These are phyloP conservation scores for Hozukius guyotensis DNA, from an alignment of 2,797 vertebrate species.

Conservation along the genomic window DNA sequence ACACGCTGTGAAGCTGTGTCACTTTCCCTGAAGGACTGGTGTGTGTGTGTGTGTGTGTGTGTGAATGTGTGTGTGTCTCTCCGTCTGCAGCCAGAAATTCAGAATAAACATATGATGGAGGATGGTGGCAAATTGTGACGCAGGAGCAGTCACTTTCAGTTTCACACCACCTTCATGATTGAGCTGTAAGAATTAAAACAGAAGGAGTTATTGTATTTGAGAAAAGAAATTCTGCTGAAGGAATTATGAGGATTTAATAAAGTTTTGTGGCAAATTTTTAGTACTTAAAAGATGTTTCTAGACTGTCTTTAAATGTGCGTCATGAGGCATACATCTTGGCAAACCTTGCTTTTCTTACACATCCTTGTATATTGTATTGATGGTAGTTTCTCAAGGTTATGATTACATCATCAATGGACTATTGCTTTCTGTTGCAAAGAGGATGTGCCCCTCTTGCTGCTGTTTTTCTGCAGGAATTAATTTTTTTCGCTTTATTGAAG, in stretches of 20 bases:
- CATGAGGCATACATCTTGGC: too few species aligned
- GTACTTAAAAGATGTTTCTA: not conserved
- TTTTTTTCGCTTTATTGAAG: not conserved
- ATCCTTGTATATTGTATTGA: not conserved
- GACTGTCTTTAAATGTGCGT: not conserved
- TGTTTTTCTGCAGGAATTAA: not conserved
- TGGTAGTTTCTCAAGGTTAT: not conserved
- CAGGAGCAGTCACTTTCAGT: not conserved
- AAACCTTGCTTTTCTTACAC: not conserved
- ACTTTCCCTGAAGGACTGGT: conserved; percentile 19
- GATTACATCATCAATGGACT: not conserved
- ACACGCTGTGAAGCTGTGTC: conserved; percentile 23
- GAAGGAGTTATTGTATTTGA: not conserved
- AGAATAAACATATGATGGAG: not conserved
- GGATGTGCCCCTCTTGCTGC: not conserved
- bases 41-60: not conserved
- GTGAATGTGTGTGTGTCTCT: not conserved
- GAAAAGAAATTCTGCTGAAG: not conserved
- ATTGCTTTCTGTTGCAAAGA: not conserved
- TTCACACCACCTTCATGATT: conserved; percentile 1
- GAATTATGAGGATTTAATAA: not conserved
- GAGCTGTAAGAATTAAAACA: not conserved
- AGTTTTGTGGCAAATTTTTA: not conserved
- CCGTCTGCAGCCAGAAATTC: conserved; percentile 15
- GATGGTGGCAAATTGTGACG: not conserved